Evolutionary conservation across 53 echinoderm and acorn worm species (phyloP), one percentile per base, ranked within the genome.

Genomic region (Apostichopus leukothele): DNA sequence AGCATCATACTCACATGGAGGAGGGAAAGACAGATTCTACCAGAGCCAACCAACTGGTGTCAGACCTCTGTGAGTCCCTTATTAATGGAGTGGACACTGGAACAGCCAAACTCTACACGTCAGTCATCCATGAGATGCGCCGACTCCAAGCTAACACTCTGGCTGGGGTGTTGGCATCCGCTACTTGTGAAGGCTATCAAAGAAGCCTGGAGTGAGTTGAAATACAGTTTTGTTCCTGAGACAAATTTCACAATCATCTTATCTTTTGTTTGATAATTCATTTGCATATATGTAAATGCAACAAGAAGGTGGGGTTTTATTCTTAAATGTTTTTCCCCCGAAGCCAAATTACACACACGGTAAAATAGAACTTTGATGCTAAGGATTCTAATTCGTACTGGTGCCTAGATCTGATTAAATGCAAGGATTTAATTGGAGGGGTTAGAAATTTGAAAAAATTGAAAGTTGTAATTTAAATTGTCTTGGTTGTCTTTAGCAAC

Each of bases 101-200:
- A 23, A 83, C 90, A 63, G 92, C 95, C 51, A 89, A 90, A 23
- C 90, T 89, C 59, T 95, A 91, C 86, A 74, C 93, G 1, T 79
- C 87, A 50, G 90, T 95, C 14, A 74, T 93, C 50, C 74, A 52
- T 12, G 87, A 87, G 79, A 88, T 78, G 77, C 75, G 87, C 55
- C 79, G 83, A 26, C 85, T 85, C 6, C 71, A 85, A 6, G 66
- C 85, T 19, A 12, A 4, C 85, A 85, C 85, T 50, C 66, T 85
- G 14, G 85, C 85, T 39, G 67, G 67, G 9, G 85, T 66, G 1
- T 51, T 85, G 13, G 85, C 85, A 26, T 19, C 27, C 6, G 85
- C 85, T 85, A 5, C 50, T 1, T 85, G 85, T 67, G 71, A 51
- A 0, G 85, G 9, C 4, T 85, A 85, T 51, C 71, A 67, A 18